Evolutionary conservation across 2,797 vertebrate species (phyloP).

Genomic region (Myotis planiceps): DNA sequence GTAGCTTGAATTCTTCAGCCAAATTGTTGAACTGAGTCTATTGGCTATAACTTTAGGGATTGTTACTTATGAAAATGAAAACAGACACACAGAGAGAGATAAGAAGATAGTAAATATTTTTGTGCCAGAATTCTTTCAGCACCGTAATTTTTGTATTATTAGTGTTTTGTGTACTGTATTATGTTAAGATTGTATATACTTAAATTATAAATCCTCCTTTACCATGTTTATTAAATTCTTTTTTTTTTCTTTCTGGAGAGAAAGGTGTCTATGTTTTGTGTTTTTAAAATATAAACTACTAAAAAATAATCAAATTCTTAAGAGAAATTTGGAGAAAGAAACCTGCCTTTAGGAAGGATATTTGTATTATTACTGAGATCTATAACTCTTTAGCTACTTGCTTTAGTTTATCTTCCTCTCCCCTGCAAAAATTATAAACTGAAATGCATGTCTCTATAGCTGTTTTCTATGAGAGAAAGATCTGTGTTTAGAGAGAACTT

Average conservation of each 20-base stretch:
- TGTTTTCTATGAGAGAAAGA: not conserved
- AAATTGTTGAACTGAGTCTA: not conserved
- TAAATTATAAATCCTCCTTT: not conserved
- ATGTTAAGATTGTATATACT: not conserved
- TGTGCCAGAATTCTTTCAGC: slow-evolving; percentile 2
- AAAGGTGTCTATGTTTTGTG: not conserved
- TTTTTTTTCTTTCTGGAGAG: not conserved
- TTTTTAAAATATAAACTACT: slow-evolving; percentile 37
- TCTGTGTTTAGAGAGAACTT: slow-evolving; percentile 56
- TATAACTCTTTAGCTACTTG: slow-evolving; percentile 25
- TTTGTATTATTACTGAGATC: not conserved
- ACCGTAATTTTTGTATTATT: not conserved
- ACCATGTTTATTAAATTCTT: slow-evolving; percentile 8
- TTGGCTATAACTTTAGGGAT: not conserved
- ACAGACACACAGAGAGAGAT: not conserved
- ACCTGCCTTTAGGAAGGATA: not conserved
- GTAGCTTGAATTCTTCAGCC: not conserved
- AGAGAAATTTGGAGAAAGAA: slow-evolving; percentile 42
- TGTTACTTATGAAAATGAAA: slow-evolving; percentile 4
- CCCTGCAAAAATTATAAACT: slow-evolving; percentile 18
- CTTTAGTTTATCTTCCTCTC: slow-evolving; percentile 28
- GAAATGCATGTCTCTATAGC: slow-evolving; percentile 18
- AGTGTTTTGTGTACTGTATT: not conserved
- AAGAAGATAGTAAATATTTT: not conserved
- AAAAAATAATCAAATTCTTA: slow-evolving; percentile 38